These are phyloP conservation scores for Onychorhynchus coronatus DNA, from an alignment of 2,113 vertebrate genomes.

Conservation along the genomic window DNA sequence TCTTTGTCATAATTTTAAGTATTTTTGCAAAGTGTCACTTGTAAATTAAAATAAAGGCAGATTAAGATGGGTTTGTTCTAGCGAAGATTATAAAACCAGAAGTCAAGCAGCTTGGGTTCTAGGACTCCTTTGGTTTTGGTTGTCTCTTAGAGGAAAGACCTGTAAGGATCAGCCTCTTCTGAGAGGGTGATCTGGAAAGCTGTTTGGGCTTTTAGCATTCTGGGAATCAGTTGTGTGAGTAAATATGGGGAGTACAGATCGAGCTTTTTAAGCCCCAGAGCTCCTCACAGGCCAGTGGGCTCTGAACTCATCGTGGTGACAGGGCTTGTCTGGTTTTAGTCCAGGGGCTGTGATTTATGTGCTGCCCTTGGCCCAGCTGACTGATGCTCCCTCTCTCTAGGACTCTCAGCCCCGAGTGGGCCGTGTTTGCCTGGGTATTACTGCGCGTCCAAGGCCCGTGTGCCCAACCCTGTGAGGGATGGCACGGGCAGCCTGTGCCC, in stretches of 20 bases:
- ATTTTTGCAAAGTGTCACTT: neutral
- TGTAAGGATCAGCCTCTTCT: accelerated
- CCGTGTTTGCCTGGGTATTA: slow-evolving; percentile 79
- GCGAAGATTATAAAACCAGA: neutral
- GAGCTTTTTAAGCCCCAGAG: neutral
- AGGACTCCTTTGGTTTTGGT: neutral
- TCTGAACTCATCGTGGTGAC: neutral
- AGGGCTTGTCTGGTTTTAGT: neutral
- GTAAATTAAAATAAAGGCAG: neutral
- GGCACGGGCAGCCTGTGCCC: slow-evolving; percentile 78
- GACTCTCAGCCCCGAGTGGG: slow-evolving; percentile 77
- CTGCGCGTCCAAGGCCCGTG: slow-evolving; percentile 74
- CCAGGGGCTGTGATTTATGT: neutral
- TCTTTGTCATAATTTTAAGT: neutral
- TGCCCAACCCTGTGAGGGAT: slow-evolving; percentile 61
- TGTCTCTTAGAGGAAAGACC: neutral
- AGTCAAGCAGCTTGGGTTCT: neutral
- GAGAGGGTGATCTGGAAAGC: neutral
- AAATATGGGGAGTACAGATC: accelerated
- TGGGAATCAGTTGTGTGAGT: neutral
- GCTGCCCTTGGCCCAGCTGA: neutral
- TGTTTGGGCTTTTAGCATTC: neutral
- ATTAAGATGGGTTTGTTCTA: neutral
- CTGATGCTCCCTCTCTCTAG: neutral
- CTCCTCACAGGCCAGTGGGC: neutral